These are phyloP conservation scores for Aspidiotus destructor DNA, from an alignment of 2,888 invertebrate species.

Conservation along the genomic window DNA sequence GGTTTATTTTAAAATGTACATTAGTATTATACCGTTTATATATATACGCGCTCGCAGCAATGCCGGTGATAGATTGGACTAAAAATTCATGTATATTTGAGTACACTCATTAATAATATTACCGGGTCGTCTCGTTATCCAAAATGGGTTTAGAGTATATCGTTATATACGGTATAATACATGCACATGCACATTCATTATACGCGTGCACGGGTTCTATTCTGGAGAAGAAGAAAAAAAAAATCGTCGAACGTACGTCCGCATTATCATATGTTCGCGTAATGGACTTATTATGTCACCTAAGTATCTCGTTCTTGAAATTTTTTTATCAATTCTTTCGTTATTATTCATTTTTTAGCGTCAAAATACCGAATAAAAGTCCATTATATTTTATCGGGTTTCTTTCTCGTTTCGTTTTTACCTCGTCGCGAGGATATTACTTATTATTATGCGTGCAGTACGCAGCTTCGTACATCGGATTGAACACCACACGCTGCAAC, in stretches of 20 bases:
- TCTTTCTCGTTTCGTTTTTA: background rate
- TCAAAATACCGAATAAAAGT: conserved; percentile 12
- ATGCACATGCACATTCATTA: background rate
- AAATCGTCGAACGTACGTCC: conserved; percentile 9
- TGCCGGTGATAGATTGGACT: conserved; percentile 18
- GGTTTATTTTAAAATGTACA: conserved; percentile 2
- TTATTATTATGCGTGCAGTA: background rate
- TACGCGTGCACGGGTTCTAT: no score
- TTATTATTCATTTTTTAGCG: conserved; percentile 28
- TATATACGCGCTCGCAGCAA: background rate
- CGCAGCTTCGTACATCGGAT: background rate
- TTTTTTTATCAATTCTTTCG: conserved; percentile 26
- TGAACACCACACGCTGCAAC: background rate
- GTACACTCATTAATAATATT: conserved; percentile 31
- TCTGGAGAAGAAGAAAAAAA: background rate
- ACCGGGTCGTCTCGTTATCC: conserved; percentile 22
- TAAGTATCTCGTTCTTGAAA: conserved; percentile 15
- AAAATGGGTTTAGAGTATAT: conserved; percentile 1
- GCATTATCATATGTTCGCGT: conserved; percentile 30
- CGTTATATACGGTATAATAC: background rate
- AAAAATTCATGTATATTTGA: conserved; percentile 28
- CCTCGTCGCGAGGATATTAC: background rate
- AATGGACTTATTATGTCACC: conserved; percentile 33
- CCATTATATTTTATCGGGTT: conserved; percentile 1
- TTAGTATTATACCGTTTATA: background rate